Base-by-base conservation (phyloP, 2,888 invertebrate genomes). In the Metalampra italica region DNA sequence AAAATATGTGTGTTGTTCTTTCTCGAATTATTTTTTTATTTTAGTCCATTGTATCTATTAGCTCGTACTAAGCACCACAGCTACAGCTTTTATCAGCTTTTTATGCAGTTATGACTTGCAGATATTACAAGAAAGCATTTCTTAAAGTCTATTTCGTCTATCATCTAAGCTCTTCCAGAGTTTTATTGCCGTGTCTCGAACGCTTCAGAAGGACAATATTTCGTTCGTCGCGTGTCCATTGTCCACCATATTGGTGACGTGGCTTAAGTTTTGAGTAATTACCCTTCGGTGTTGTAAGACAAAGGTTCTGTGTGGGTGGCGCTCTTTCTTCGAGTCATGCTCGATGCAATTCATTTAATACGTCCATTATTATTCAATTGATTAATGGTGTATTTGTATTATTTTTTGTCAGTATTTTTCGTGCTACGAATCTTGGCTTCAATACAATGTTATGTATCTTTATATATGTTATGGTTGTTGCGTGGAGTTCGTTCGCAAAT, bases 221-320 rank as follows among this genome's bases (percentile, higher is more conserved):
- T 65, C 65, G n/a, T 61, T 63, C 57, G 62, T 68, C 61, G 67
- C 71, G 65, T 72, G 74, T 59, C 66, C 68, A 66, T 70, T 74
- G 75, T 75, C 71, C 73, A 62, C 68, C 62, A 66, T 70, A 39
- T 75, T 60, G 71, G 73, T 74, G 73, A 74, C 75, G 66, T 62
- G 64, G 71, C 71, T 69, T 66, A 68, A 62, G 66, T 66, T 73
- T 74, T 75, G 75, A 77, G 76, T 77, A 74, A 77, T 75, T 65
- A 69, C 64, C 57, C 55, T 45, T 53, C 53, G 50, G 67, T 22
- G 67, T 65, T 68, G 57, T 63, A 61, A 64, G 60, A 64, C 65
- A 57, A 32, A 37, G 44, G 37, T 1, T 13, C n/a, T 15, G 39
- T 15, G 34, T 11, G 36, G 22, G 40, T 38, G 30, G n/a, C 34